Evolutionary conservation across 2,888 invertebrate genomes (phyloP).

Genomic region (Bruchidius siliquastri): DNA sequence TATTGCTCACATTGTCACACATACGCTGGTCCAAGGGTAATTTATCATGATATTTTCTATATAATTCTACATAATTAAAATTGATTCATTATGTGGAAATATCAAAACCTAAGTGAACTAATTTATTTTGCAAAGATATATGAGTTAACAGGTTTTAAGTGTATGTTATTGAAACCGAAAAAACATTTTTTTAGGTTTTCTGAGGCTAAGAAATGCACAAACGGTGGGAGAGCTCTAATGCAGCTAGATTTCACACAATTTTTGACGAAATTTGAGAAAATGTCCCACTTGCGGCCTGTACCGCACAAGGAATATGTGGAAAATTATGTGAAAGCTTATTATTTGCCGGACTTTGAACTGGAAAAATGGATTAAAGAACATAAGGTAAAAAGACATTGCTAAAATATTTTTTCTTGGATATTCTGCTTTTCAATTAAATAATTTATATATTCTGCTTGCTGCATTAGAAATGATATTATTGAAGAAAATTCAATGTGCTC

Average conservation of each 20-base stretch:
- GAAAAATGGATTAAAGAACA: slow-evolving; percentile 87
- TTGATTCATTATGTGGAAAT: not conserved
- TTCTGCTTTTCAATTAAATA: too few species aligned
- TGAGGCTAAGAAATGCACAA: slow-evolving; percentile 88
- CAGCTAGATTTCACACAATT: slow-evolving; percentile 96
- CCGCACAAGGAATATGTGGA: slow-evolving; percentile 90
- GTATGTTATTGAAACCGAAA: too few species aligned
- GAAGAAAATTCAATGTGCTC: too few species aligned
- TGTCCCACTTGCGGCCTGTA: slow-evolving; percentile 77
- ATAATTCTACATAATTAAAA: too few species aligned
- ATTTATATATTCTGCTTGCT: too few species aligned
- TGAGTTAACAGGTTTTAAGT: too few species aligned
- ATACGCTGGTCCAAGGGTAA: slow-evolving; percentile 89
- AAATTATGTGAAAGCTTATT: slow-evolving; percentile 93
- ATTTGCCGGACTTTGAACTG: slow-evolving; percentile 80
- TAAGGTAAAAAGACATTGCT: slow-evolving; percentile 44
- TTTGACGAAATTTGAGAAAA: slow-evolving; percentile 82
- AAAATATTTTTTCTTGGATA: not conserved
- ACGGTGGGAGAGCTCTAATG: slow-evolving; percentile 95
- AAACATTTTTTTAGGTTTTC: slow-evolving; percentile 59
- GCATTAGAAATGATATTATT: too few species aligned
- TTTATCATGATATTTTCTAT: not conserved
- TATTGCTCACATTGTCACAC: slow-evolving; percentile 78
- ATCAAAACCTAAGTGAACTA: not conserved
- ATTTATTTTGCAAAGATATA: too few species aligned